Base-by-base conservation (phyloP, 2,888 invertebrate genomes). In the Nymphalis c-album region DNA sequence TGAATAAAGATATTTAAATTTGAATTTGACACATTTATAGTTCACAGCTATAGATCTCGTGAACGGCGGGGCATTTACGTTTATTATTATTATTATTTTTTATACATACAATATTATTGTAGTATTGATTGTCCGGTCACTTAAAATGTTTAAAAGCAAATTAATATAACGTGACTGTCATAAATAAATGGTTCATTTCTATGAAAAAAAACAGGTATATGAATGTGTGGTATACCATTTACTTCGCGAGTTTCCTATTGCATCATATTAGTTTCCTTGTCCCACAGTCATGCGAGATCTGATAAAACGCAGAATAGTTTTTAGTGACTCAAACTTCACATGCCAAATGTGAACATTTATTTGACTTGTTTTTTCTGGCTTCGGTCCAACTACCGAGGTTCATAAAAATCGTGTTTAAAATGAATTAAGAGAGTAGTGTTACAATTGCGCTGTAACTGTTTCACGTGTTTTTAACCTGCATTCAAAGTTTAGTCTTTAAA, bases 281-380 rank as follows among this genome's bases (percentile, higher is more conserved):
- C 18, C 26, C 6, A 22, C 7, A 51, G 40, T 40, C 35, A 26
- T n/a, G 31, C 59, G 60, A 57, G 64, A 61, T 62, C 58, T 58
- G 50, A 70, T 55, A 63, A 63, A 58, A 55, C 22, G 26, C 8
- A 51, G 51, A 67, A 59, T 50, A 59, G 59, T 59, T 67, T 57
- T 67, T 51, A 59, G 59, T 18, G 59, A 46, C 26, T 31, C 31
- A 18, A 57, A 46, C 40, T 58, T 40, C 13, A 45, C 67, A 18
- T 20, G 67, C 58, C 63, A 63, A 67, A 59, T 53, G 63, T 51
- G 63, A 64, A 58, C 63, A 35, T 67, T 67, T 63, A 63, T 63
- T 59, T 18, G 53, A 55, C 22, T 45, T 63, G 40, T 55, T 46
- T 22, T 48, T 20, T 40, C 51, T 67, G 63, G 68, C 64, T 46